Conservation (phyloP, 1,140 invertebrate species). For the Papilio helenus region DNA sequence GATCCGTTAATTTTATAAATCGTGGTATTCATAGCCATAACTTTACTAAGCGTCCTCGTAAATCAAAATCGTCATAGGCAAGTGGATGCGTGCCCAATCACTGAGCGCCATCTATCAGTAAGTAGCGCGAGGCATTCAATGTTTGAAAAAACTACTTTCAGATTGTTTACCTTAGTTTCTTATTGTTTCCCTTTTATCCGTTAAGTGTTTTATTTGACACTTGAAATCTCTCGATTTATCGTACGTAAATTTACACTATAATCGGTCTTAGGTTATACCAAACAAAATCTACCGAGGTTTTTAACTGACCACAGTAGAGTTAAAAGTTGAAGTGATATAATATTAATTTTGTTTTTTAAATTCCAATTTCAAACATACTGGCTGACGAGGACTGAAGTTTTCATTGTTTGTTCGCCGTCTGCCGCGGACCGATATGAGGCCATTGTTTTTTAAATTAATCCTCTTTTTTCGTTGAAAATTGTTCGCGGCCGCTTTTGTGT, state of each 20-base stretch:
- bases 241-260: not conserved
- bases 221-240: too few relatives aligned
- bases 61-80: slow-evolving; percentile 35
- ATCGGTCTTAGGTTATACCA: too few relatives aligned
- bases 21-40: slow-evolving; percentile 7
- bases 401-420: slow-evolving; percentile 25
- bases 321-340: not conserved
- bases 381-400: slow-evolving; percentile 12
- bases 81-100: slow-evolving; percentile 35
- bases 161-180: slow-evolving; percentile 12
- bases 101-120: slow-evolving; percentile 30
- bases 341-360: slow-evolving; percentile 21
- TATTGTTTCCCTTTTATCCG: slow-evolving; percentile 20
- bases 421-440: slow-evolving; percentile 17
- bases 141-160: slow-evolving; percentile 33
- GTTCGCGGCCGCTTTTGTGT: slow-evolving; percentile 9
- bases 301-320: not conserved
- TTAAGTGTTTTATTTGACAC: not conserved
- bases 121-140: slow-evolving; percentile 18
- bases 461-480: slow-evolving; percentile 16
- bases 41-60: slow-evolving; percentile 34
- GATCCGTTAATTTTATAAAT: not conserved
- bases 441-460: slow-evolving; percentile 30
- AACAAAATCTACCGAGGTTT: too few relatives aligned
- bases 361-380: slow-evolving; percentile 19